Percentiles rank a stretch among this genome's conserved stretches.
Conservation (phyloP, 2,888 invertebrate genomes). For the Phymatocera aterrima region DNA sequence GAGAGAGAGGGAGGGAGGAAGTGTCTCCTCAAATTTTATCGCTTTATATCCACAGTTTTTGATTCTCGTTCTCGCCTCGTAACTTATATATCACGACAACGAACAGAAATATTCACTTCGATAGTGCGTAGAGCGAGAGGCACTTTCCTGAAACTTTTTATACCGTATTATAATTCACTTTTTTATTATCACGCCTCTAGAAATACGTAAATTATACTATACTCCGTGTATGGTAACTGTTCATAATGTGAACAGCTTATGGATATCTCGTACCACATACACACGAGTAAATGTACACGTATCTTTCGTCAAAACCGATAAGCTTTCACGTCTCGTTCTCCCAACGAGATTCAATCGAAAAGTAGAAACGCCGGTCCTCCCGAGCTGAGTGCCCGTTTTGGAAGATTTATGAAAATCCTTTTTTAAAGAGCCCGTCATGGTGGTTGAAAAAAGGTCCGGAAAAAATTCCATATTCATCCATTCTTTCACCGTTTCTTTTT, state of each 20-base stretch:
- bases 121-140: too few species aligned
- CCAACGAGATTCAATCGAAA: conserved; percentile 1
- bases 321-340: conserved; percentile 18
- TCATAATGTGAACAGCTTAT: background rate
- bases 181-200: background rate
- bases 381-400: background rate
- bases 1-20: background rate
- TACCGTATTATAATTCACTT: background rate
- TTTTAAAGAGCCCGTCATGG: background rate
- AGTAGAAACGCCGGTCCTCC: background rate
- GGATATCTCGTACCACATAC: too few species aligned
- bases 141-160: background rate
- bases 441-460: background rate
- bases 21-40: conserved; percentile 9
- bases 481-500: background rate
- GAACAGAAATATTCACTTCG: background rate
- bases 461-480: background rate
- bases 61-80: background rate
- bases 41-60: background rate
- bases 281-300: too few species aligned
- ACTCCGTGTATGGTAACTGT: background rate
- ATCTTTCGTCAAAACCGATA: background rate
- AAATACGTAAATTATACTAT: background rate
- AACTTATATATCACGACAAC: background rate
- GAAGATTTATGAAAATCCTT: conserved; percentile 12